Evolutionary conservation across 2,113 vertebrate genomes (phyloP), one percentile per base, ranked within the genome.

Genomic region (Myanophis thanlyinensis): DNA sequence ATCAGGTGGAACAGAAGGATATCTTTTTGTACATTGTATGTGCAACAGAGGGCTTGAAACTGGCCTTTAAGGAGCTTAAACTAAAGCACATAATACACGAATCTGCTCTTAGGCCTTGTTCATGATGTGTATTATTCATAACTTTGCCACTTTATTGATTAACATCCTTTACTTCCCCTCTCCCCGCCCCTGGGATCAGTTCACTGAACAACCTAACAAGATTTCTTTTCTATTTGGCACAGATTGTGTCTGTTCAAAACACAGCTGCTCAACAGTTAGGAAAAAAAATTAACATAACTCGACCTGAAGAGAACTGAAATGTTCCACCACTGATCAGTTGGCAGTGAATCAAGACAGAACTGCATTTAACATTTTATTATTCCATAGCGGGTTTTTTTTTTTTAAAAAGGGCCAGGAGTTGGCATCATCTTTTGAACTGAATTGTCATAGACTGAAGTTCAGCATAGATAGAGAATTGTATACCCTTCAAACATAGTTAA

Each of bases 231-330:
- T 80, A 44, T 80, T 80, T 98, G 97, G 97, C 97, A 97, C 93
- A 94, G 91, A 96, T 97, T 98, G 96, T 97, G 97, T 97, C 97
- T 97, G 97, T 97, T 97, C 97, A 96, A 97, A 96, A 97, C 97
- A 96, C 97, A 98, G 97, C 97, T 97, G 97, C 96, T 98, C 97
- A 97, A 96, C 96, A 97, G 97, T 97, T 98, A 97, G 97, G 11
- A 95, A 97, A 95, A 97, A 96, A 89, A 96, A 97, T 96, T 96
- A 95, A 97, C 97, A 97, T 95, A 97, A 11, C 10, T 47, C 15
- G n/a, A 73, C 56, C 80, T 86, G 54, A 87, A 46, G 53, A 62
- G 47, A 86, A 54, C 90, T 97, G 97, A 98, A 96, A 95, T 97
- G 96, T 95, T 94, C 96, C 96, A 97, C 96, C 95, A 97, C 96